A percentile compares a stretch with the other conserved stretches of the same genome.
Evolutionary conservation across 2,888 invertebrate species (phyloP).

Genomic region (Ethmia dodecea): DNA sequence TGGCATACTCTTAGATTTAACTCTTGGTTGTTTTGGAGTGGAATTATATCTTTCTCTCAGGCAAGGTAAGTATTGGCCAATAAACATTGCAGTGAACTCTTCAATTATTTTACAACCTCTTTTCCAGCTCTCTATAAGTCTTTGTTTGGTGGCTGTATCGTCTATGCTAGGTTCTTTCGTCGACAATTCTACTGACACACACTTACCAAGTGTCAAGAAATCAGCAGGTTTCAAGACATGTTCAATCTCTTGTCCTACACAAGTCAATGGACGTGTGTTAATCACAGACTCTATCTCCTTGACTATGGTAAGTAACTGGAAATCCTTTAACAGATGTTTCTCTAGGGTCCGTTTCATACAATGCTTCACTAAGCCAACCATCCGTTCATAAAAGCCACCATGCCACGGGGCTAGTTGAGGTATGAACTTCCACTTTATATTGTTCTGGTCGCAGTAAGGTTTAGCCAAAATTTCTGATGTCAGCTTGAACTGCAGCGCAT

Average conservation of each 20-base stretch:
- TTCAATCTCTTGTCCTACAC: constrained; percentile 10
- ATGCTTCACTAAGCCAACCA: constrained; percentile 11
- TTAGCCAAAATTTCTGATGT: constrained; percentile 10
- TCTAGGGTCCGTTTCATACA: constrained; percentile 6
- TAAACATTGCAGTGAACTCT: constrained; percentile 21
- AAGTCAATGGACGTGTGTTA: constrained; percentile 12
- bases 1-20: constrained; percentile 3
- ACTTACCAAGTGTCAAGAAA: constrained; percentile 6
- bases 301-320: constrained; percentile 9
- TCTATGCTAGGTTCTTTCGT: background rate
- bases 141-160: constrained; percentile 9
- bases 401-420: constrained; percentile 19
- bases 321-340: constrained; percentile 4
- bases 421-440: constrained; percentile 18
- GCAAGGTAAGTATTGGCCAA: constrained; percentile 8
- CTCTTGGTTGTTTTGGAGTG: constrained; percentile 10
- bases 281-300: constrained; percentile 14
- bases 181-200: background rate
- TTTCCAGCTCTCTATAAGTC: constrained; percentile 16
- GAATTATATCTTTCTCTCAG: constrained; percentile 8
- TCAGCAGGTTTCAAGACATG: constrained; percentile 7
- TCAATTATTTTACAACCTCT: constrained; percentile 10
- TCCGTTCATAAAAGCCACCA: constrained; percentile 20
- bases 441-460: constrained; percentile 5
- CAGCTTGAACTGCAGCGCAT: constrained; percentile 14